Evolutionary conservation across 2,797 vertebrate genomes (phyloP), one percentile per base, ranked within the genome.

Genomic region (Heteromormyrus szaboi): DNA sequence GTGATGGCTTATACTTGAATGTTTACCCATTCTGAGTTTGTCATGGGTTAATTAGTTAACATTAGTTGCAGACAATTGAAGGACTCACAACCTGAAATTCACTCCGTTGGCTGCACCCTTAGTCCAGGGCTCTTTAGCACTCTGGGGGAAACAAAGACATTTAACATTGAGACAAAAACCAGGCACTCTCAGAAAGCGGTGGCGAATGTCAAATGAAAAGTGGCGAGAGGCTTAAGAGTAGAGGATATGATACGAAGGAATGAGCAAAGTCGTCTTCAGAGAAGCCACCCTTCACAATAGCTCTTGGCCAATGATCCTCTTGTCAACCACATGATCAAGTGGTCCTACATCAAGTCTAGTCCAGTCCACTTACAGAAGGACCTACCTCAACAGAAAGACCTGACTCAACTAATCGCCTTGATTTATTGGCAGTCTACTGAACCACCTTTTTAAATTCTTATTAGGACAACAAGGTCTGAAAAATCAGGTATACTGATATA

Each of bases 31-130:
- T 96, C 95, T 96, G 95, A 95, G 93, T 94, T 94, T 91, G 89
- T 96, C 95, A 96, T 95, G 96, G 93, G 93, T 94, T 81, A 95
- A 97, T 97, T 96, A 96, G 96, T 97, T 98, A 93, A 98, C 96
- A 97, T 96, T 96, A 94, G 97, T 94, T 88, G 91, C 96, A 97
- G 96, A 97, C 96, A 97, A 96, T 96, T 91, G 92, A 90, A 91
- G 96, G 96, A 99, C 98, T 99, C 98, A 99, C 98, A 99, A 99
- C 98, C 98, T 99, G 97, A 97, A 98, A 98, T 98, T 99, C 98
- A 99, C 98, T 97, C 97, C 97, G 97, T 97, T 97, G 98, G 97
- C 96, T 97, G 98, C 97, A 98, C 97, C 97, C 96, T 98, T 97
- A 97, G 96, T 98, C 98, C 98, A 97, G 97, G 97, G 97, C 96